Evolutionary conservation across 2,797 vertebrate genomes (phyloP), one percentile per base, ranked within the genome.

Genomic region (Tokudaia tokunoshimensis): DNA sequence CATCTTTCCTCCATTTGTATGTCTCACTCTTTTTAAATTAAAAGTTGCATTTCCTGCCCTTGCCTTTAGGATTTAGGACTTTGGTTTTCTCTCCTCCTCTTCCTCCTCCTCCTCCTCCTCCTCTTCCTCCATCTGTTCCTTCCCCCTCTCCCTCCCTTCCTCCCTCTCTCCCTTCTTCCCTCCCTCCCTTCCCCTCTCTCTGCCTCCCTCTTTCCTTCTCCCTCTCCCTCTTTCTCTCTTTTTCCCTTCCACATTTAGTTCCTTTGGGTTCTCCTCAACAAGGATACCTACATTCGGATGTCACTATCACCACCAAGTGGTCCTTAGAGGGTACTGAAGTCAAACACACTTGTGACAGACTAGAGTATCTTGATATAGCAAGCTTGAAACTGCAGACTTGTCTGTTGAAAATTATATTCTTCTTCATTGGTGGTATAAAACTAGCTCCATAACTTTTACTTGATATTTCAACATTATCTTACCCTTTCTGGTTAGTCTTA

Each of bases 21-120:
- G 11, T n/a, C 14, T 92, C 83, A 29, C 74, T 12, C 57, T 52
- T 88, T 93, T 79, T n/a, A 72, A 80, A 94, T 72, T 41, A 44
- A 91, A 13, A 93, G 9, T 26, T 89, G 3, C 1, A 74, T 88
- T 89, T 86, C 47, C 31, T 67, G 5, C 9, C 9, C 24, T 50
- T 85, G 83, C 19, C 67, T 74, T 83, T 55, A 61, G 47, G 17
- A 92, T 61, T 75, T 55, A 65, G 50, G 11, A 65, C 6, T 24
- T 26, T 86, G 24, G 13, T 12, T 74, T 24, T n/a, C 67, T 20
- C 34, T n/a, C 17, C 67, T 19, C 67, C 26, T 5, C 26, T 3
- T 15, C 14, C 31, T 17, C 10, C 29, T 31, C 29, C 24, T 31
- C 9, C 13, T 29, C 5, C 31, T 26, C 13, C 65, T 15, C 12